Evolutionary conservation across 1,140 invertebrate species (phyloP).

Genomic region (Drosophila aff.): DNA sequence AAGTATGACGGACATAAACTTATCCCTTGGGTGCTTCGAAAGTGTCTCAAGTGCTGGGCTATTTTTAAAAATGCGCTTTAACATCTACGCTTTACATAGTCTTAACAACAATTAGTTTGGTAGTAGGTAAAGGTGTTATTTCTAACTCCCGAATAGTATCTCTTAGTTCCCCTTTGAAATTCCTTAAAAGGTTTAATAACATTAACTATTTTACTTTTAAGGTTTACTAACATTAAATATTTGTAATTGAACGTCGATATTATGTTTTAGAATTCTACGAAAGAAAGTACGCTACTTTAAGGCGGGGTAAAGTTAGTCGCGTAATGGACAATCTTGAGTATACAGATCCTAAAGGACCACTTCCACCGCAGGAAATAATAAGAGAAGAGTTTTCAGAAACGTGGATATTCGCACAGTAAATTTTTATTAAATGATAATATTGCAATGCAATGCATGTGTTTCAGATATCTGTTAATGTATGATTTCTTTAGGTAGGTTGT

Average conservation of each 20-base stretch:
- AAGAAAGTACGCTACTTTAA: no score
- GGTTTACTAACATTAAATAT: not conserved
- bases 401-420: constrained; percentile 56
- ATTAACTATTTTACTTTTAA: not conserved
- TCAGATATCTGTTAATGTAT: not conserved
- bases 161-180: not conserved
- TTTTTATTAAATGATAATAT: not conserved
- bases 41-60: not conserved
- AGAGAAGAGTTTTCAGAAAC: constrained; percentile 63
- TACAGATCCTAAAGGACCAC: not conserved
- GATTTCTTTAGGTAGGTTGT: not conserved
- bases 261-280: not conserved
- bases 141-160: not conserved
- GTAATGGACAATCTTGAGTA: not conserved
- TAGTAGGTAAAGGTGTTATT: not conserved
- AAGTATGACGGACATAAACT: constrained; percentile 43
- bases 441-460: not conserved
- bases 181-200: no score
- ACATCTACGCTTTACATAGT: not conserved
- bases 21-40: not conserved
- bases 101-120: not conserved
- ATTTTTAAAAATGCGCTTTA: not conserved
- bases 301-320: no score
- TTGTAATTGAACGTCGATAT: not conserved
- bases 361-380: constrained; percentile 3